Evolutionary conservation across 2,888 invertebrate species (phyloP), one percentile per base, ranked within the genome.

Genomic region (Tricholauxania praeusta): DNA sequence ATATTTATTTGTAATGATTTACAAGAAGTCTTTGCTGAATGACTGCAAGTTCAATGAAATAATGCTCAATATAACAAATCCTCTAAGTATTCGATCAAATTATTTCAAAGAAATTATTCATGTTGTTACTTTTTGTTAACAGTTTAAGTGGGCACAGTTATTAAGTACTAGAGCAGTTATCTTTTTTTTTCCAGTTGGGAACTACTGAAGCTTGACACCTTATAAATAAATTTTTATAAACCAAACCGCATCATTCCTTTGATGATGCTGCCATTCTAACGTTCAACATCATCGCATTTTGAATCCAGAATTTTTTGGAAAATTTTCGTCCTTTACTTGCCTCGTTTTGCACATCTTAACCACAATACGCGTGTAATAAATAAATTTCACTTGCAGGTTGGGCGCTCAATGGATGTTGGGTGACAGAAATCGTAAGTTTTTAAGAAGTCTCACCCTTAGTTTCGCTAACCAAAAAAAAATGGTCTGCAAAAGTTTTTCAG

Each of bases 291-390:
- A 28, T 55, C 53, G 12, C 39, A 17, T 39, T 39, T 39, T 39
- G 39, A 7, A 39, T 39, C 8, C 39, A 39, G 8, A 3, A 39
- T 39, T 39, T 39, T 39, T 39, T 39, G 39, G 39, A 7, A 39
- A 17, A 19, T 32, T 17, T 51, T 49, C 15, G 60, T 47, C 39
- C 39, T 39, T 39, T 1, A 39, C 39, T 39, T 39, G 10, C 22
- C 53, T 57, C 39, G 53, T 52, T 63, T 70, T 70, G 52, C 70
- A 55, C 70, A 39, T 63, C 63, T 70, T 63, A 63, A 63, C 60
- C 69, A 48, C 70, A 28, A 17, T 49, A 67, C 52, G 60, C 70
- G 49, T 53, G 69, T 52, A 70, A 70, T 70, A 70, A 70, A 70
- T 63, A 70, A 69, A 62, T 62, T 62, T 53, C 14, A 32, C 62